Evolutionary conservation across 2,797 vertebrate genomes (phyloP).

Genomic region (Botia kubotai): DNA sequence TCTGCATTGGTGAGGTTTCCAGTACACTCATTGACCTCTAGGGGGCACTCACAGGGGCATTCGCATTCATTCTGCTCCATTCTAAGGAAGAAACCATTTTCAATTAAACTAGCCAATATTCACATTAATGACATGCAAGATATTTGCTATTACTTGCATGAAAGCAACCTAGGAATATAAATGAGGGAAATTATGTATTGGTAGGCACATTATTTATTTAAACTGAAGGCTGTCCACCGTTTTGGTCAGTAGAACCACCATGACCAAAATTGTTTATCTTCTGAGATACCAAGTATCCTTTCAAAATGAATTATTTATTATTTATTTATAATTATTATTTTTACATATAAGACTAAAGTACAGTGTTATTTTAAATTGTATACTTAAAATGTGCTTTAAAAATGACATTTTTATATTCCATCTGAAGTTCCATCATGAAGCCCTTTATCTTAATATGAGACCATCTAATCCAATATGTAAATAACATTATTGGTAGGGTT

Average conservation of each 20-base stretch:
- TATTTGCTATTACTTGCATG: background rate
- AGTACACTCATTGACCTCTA: constrained; percentile 98
- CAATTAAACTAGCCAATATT: background rate
- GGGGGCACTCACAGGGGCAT: constrained; percentile 97
- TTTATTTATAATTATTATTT: background rate
- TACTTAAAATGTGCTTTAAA: too few relatives aligned
- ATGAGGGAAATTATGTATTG: background rate
- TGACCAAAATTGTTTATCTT: background rate
- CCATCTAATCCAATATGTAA: background rate
- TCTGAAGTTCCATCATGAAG: too few relatives aligned
- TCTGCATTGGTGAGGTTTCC: constrained; percentile 97
- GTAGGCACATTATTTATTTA: background rate
- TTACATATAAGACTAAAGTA: background rate
- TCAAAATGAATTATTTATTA: background rate
- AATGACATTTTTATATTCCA: too few relatives aligned
- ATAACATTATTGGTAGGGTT: background rate
- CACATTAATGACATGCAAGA: background rate
- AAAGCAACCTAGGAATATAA: background rate
- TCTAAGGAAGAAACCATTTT: constrained; percentile 70
- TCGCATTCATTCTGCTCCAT: constrained; percentile 99
- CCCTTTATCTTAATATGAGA: too few relatives aligned
- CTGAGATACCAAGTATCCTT: background rate
- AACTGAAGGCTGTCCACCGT: background rate
- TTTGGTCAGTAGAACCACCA: background rate
- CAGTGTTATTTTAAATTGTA: background rate